phyloP scores from a whole-genome alignment of 53 echinoderm and acorn worm genomes.

The Antedon mediterranea region DNA sequence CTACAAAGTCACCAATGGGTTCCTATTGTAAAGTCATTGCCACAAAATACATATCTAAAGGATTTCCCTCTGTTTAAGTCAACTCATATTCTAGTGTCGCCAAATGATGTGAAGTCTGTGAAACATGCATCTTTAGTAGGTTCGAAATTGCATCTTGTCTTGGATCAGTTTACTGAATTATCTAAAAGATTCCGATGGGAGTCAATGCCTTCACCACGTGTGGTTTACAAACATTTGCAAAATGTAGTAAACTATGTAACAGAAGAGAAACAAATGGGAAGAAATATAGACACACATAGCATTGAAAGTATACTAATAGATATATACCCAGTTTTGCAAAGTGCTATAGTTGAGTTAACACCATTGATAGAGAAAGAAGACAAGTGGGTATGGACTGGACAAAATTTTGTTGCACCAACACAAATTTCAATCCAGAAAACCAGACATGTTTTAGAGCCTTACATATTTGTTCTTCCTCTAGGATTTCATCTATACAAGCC shows the following conservation, averaged over 20 bases:
- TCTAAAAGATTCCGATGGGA: background rate
- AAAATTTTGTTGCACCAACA: background rate
- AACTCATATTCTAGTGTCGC: background rate
- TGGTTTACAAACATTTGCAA: background rate
- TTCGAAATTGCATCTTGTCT: background rate
- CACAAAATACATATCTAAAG: background rate
- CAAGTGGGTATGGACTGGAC: background rate
- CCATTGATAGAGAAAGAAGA: background rate
- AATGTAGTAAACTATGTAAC: background rate
- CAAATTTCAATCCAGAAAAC: background rate
- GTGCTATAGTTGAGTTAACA: background rate
- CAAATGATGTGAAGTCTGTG: background rate
- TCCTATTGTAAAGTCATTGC: background rate
- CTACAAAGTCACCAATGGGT: background rate
- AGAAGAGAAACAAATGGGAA: background rate
- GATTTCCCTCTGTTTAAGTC: background rate
- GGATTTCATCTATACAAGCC: background rate
- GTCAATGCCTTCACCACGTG: background rate
- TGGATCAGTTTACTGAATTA: background rate
- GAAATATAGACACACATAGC: background rate
- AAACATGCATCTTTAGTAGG: background rate
- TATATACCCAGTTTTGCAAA: background rate
- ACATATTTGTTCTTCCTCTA: background rate
- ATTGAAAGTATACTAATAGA: background rate
- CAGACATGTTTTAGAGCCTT: background rate